Percentiles rank a stretch among this genome's conserved stretches.
Conservation (phyloP, 2,113 vertebrate species). For the Casuarius casuarius region DNA sequence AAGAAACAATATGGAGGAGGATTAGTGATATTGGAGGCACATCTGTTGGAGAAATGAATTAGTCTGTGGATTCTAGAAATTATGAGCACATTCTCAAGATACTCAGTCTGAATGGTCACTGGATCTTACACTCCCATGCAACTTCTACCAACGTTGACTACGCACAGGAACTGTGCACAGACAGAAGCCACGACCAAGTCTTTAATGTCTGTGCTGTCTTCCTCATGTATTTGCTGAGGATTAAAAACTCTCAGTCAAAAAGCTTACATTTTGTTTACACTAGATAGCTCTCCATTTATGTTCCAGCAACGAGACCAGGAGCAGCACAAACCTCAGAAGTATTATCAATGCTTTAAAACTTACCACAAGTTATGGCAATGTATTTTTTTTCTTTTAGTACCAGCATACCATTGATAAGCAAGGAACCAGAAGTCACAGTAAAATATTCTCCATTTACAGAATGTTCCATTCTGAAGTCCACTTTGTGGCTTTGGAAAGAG, state of each 20-base stretch:
- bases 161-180: neutral
- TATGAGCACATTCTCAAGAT: slow-evolving; percentile 38
- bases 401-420: neutral
- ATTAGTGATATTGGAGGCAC: slow-evolving; percentile 70
- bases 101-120: neutral
- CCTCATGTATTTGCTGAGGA: neutral
- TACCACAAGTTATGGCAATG: neutral
- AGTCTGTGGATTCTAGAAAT: slow-evolving; percentile 39
- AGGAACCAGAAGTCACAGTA: neutral
- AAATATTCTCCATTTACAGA: neutral
- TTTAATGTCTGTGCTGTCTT: neutral
- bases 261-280: neutral
- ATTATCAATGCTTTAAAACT: neutral
- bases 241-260: neutral
- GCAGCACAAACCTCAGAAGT: rapidly evolving
- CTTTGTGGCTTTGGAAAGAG: neutral
- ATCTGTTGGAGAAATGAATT: slow-evolving; percentile 58
- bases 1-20: slow-evolving; percentile 18
- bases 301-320: neutral
- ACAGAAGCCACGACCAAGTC: neutral
- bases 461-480: neutral
- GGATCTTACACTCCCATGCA: neutral
- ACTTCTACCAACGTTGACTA: neutral
- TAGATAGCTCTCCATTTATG: neutral
- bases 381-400: neutral